Percentiles rank a stretch among this genome's conserved stretches.
phyloP scores from a whole-genome alignment of 2,888 invertebrate genomes.

The Chromoteleia sp. region DNA sequence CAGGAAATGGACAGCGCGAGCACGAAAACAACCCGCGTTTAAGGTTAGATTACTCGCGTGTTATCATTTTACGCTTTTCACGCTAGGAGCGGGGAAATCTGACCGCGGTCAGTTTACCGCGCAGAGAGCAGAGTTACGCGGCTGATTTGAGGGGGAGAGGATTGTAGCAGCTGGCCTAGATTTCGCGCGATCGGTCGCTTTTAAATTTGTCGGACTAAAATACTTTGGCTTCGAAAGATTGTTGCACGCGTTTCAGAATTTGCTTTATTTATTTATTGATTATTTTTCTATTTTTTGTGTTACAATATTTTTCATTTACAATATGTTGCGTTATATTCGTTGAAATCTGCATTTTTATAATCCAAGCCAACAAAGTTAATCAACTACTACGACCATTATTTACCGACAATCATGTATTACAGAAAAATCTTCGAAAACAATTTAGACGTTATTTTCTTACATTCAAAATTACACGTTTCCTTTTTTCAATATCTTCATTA shows the following conservation, averaged over 20 bases:
- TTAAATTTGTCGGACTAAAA: not conserved
- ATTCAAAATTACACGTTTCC: conserved; percentile 25
- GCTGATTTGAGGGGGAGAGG: not conserved
- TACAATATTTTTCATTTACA: too few species aligned
- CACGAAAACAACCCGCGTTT: conserved; percentile 3
- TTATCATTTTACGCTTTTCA: not conserved
- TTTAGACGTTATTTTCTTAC: conserved; percentile 16
- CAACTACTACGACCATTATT: not conserved
- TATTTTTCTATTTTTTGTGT: too few species aligned
- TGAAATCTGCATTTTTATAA: too few species aligned
- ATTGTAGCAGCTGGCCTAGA: not conserved
- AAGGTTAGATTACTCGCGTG: not conserved
- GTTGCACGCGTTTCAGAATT: too few species aligned
- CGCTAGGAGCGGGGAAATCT: not conserved
- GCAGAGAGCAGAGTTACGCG: not conserved
- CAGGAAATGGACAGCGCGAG: too few species aligned
- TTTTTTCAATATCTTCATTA: conserved; percentile 28
- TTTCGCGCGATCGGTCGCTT: not conserved
- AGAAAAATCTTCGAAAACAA: conserved; percentile 11
- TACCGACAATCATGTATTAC: not conserved
- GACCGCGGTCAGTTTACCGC: not conserved
- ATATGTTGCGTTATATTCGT: too few species aligned
- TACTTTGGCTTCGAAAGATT: too few species aligned
- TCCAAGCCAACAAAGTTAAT: not conserved
- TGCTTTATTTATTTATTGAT: too few species aligned